phyloP scores from a whole-genome alignment of 1,140 invertebrate species.

The Zophobas morio region DNA sequence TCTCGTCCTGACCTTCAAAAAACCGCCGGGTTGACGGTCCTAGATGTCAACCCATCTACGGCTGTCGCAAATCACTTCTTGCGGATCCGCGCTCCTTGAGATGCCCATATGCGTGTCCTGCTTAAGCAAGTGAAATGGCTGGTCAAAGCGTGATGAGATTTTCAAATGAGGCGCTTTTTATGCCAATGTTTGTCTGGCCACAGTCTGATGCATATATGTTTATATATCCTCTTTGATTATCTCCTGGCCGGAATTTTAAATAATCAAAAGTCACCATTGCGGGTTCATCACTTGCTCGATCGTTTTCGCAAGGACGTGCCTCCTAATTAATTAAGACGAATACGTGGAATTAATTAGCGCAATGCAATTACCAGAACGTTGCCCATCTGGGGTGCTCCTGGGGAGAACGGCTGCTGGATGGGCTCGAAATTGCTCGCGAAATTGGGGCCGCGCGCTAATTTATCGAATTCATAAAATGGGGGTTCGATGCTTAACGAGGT shows the following conservation, averaged over 20 bases:
- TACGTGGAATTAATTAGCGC: background rate
- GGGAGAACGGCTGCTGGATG: background rate
- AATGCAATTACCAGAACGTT: slow-evolving; percentile 1
- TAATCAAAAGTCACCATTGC: slow-evolving; percentile 25
- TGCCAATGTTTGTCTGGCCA: slow-evolving; percentile 50
- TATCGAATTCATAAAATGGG: background rate
- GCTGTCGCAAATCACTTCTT: slow-evolving; percentile 59
- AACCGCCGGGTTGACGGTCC: slow-evolving; percentile 49
- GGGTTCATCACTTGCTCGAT: background rate
- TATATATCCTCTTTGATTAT: slow-evolving; percentile 50
- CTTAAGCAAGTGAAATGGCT: slow-evolving; percentile 55
- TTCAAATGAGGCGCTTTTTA: slow-evolving; percentile 51
- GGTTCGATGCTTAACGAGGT: background rate
- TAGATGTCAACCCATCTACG: slow-evolving; percentile 58
- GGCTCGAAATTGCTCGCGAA: background rate
- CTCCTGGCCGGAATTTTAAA: slow-evolving; percentile 49
- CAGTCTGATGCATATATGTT: slow-evolving; percentile 52
- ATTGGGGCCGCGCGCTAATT: background rate
- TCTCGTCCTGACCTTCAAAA: slow-evolving; percentile 52
- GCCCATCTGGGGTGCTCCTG: background rate
- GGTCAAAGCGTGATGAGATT: slow-evolving; percentile 55
- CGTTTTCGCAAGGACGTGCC: background rate
- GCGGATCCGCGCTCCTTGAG: slow-evolving; percentile 51
- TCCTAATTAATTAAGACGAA: background rate
- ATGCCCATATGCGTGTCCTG: slow-evolving; percentile 57